Evolutionary conservation across 2,888 invertebrate genomes (phyloP), one percentile per base, ranked within the genome.

Genomic region (Archips xylosteana): DNA sequence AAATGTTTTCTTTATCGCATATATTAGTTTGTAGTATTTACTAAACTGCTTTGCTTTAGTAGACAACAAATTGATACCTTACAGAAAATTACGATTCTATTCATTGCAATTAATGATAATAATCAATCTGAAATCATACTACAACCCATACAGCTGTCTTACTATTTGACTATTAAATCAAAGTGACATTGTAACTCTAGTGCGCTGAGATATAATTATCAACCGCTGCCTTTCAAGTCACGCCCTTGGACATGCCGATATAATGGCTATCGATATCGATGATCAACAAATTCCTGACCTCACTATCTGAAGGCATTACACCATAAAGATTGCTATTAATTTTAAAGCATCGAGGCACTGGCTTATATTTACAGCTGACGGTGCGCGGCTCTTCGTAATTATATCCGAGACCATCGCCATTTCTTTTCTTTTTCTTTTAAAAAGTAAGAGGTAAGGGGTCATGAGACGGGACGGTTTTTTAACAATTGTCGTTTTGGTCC

Each of bases 241-340:
- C 60, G 74, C 74, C 74, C 74, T 74, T 74, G 69, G 36, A 60
- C 64, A 61, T 51, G 15, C 61, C 61, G 51, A 57, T 54, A 45
- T 70, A 59, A 61, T 69, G 42, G 61, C 42, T 88, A 90, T 92
- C 90, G 90, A 91, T 83, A 83, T 89, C 87, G 87, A 87, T 83
- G 83, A 85, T 82, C 83, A 83, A 76, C 71, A 68, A 74, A 71
- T 66, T 77, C 88, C 89, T 89, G 87, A 79, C 92, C 89, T 89
- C 91, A 90, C 93, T 92, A 91, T 82, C 81, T 79, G 75, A 78
- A 80, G 83, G 87, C 88, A 90, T 89, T 89, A 89, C 87, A 85
- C 89, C 90, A 90, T 92, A 92, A 93, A 93, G 91, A 93, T 94
- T 91, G 91, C 92, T 92, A 94, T 94, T 94, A 94, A 91, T 87